These are phyloP conservation scores for Macrotus californicus DNA, from an alignment of 2,113 vertebrate species.

Conservation along the genomic window DNA sequence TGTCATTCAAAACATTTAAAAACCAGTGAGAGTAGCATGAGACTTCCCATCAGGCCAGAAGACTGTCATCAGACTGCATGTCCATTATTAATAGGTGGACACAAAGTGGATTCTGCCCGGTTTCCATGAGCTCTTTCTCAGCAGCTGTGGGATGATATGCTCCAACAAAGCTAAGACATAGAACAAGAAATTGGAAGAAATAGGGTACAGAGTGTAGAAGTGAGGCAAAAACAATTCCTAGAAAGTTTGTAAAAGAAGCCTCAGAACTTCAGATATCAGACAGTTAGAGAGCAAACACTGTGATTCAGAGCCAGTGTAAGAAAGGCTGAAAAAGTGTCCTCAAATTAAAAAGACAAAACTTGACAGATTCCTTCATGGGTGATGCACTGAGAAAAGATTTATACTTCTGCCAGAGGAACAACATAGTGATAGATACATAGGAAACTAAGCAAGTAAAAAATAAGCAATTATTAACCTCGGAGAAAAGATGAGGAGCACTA, in stretches of 20 bases:
- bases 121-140: background rate
- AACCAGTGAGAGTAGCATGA: background rate
- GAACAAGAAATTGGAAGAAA: background rate
- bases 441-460: background rate
- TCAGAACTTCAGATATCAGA: background rate
- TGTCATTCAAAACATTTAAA: background rate
- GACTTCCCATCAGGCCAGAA: background rate
- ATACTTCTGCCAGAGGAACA: background rate
- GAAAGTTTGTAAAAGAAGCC: background rate
- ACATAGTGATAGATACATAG: background rate
- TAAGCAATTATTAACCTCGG: background rate
- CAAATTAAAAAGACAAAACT: background rate
- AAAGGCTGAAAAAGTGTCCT: background rate
- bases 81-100: background rate
- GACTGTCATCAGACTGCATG: background rate
- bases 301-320: background rate
- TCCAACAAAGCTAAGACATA: background rate
- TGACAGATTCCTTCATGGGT: background rate
- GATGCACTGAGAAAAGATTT: background rate
- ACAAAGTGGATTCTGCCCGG: background rate
- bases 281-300: background rate
- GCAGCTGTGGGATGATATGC: background rate
- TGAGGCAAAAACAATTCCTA: background rate
- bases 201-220: background rate
- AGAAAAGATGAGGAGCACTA: background rate